phyloP scores from a whole-genome alignment of 2,797 vertebrate genomes.

The Gobio occitaniae region DNA sequence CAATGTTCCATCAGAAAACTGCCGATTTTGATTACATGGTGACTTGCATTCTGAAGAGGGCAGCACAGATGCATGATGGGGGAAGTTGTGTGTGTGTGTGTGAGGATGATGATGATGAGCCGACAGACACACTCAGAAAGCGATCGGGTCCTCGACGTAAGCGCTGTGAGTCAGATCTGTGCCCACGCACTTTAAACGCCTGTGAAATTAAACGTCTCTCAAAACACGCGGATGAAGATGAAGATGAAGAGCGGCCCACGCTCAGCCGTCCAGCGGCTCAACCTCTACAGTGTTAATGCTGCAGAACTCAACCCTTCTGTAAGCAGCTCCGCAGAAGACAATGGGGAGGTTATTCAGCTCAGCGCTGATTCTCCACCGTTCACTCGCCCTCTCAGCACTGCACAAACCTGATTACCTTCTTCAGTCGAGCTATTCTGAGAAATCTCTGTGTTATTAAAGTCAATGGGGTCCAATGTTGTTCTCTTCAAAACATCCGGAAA shows the following conservation, averaged over 20 bases:
- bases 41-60: not conserved
- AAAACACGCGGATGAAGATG: not conserved
- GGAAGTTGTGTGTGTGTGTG: conserved; percentile 2
- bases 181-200: conserved; percentile 60
- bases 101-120: conserved; percentile 3
- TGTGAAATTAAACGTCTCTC: conserved; percentile 33
- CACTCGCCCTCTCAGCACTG: too few relatives aligned
- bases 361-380: not conserved
- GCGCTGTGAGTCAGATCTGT: conserved; percentile 49
- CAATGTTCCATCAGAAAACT: not conserved
- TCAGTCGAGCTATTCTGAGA: not conserved
- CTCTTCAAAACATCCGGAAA: not conserved
- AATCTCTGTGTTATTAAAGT: not conserved
- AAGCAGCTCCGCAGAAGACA: not conserved
- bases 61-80: not conserved
- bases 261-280: not conserved
- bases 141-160: conserved; percentile 23
- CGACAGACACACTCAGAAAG: conserved; percentile 1
- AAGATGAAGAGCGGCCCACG: conserved; percentile 33
- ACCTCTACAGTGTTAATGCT: not conserved
- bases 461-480: not conserved
- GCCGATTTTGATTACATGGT: not conserved
- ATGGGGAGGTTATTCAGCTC: not conserved
- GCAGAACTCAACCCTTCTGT: not conserved
- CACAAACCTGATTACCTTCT: not conserved